Evolutionary conservation across 2,888 invertebrate genomes (phyloP).

Genomic region (Melinopterus prodromus): DNA sequence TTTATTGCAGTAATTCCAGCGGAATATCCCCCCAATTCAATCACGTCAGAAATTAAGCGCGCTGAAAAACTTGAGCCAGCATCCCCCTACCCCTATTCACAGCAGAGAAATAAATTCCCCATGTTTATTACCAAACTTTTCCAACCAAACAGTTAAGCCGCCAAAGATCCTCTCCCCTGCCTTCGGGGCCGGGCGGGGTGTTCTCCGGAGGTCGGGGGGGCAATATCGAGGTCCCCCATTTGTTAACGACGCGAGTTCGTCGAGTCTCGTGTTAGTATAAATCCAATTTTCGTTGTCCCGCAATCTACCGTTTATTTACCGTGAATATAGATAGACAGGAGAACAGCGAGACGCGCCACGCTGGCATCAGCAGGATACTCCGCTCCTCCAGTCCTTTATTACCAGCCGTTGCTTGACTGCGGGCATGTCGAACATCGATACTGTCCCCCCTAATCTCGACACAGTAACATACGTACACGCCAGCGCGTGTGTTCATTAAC

Average conservation of each 20-base stretch:
- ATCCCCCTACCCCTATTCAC: neutral
- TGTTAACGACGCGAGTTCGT: constrained; percentile 25
- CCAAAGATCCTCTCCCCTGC: constrained; percentile 18
- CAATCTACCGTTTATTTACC: constrained; percentile 26
- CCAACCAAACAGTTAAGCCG: constrained; percentile 21
- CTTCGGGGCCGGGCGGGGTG: neutral
- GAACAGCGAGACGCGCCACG: constrained; percentile 21
- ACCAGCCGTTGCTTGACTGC: neutral
- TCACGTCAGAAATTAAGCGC: constrained; percentile 4
- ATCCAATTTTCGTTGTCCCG: constrained; percentile 27
- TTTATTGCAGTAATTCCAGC: neutral
- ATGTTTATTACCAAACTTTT: constrained; percentile 18
- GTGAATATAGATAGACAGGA: constrained; percentile 29
- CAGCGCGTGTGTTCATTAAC: constrained; percentile 4
- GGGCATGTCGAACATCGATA: constrained; percentile 4
- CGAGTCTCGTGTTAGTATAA: constrained; percentile 25
- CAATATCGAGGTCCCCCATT: constrained; percentile 23
- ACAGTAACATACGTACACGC: constrained; percentile 4
- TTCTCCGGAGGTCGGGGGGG: neutral
- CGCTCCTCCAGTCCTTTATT: constrained; percentile 6
- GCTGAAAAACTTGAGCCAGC: neutral
- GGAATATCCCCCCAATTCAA: neutral
- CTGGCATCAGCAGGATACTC: constrained; percentile 14
- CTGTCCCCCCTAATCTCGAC: constrained; percentile 4
- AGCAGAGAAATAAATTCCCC: constrained; percentile 4